A percentile compares a stretch with the other conserved stretches of the same genome.
Evolutionary conservation across 2,888 invertebrate genomes (phyloP).

Genomic region (Dorcus hopei): DNA sequence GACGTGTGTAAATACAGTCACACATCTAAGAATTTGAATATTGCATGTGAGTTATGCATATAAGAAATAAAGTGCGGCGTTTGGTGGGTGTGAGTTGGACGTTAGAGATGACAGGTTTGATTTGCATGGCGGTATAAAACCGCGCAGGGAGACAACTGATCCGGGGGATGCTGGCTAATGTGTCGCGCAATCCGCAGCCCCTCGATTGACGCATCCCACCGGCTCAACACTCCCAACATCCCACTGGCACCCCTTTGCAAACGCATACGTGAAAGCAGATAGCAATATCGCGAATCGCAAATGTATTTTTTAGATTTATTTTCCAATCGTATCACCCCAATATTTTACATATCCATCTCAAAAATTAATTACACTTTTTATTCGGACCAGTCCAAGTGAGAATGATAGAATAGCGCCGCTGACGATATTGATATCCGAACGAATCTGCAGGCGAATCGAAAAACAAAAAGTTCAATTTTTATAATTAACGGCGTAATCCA

Average conservation of each 20-base stretch:
- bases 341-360: slow-evolving; percentile 48
- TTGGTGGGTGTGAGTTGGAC: slow-evolving; percentile 7
- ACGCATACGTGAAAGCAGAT: slow-evolving; percentile 32
- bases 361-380: slow-evolving; percentile 48
- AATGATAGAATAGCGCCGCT: slow-evolving; percentile 29
- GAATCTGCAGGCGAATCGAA: slow-evolving; percentile 29
- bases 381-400: slow-evolving; percentile 34
- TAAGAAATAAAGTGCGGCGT: not conserved
- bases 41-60: too few species aligned
- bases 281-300: slow-evolving; percentile 41
- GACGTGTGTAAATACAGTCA: too few species aligned
- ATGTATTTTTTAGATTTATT: slow-evolving; percentile 45
- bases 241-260: slow-evolving; percentile 23
- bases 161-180: slow-evolving; percentile 40
- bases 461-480: slow-evolving; percentile 36
- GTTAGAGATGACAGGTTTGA: slow-evolving; percentile 44
- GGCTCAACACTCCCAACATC: slow-evolving; percentile 21
- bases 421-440: slow-evolving; percentile 34
- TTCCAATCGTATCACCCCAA: slow-evolving; percentile 42
- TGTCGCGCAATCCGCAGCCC: slow-evolving; percentile 37
- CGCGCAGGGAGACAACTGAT: slow-evolving; percentile 36
- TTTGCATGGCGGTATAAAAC: slow-evolving; percentile 42
- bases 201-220: slow-evolving; percentile 30
- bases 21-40: too few species aligned
- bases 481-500: slow-evolving; percentile 42